Conservation (phyloP, 2,113 vertebrate genomes). For the Ploceus nigricollis region DNA sequence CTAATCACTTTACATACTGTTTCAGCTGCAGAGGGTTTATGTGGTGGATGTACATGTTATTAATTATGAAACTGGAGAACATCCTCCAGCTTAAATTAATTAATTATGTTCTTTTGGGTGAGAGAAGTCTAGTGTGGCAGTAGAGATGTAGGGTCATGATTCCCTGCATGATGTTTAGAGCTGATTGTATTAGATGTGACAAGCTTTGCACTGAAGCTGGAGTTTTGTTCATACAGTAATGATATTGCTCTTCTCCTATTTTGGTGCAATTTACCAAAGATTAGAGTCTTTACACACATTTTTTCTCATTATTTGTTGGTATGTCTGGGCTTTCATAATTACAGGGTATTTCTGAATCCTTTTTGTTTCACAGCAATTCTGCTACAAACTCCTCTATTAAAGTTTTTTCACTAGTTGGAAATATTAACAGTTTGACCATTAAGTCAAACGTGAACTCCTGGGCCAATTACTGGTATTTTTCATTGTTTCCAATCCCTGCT, state of each 20-base stretch:
- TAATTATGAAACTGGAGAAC: conserved; percentile 64
- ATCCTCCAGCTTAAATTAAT: conserved; percentile 58
- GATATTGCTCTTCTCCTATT: background rate
- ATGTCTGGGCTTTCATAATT: background rate
- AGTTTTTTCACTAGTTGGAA: background rate
- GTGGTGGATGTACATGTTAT: conserved; percentile 10
- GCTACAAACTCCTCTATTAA: background rate
- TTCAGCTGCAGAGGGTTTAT: background rate
- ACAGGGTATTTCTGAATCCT: background rate
- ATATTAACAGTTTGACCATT: background rate
- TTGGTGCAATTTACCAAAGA: conserved; percentile 2
- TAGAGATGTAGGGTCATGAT: conserved; percentile 50
- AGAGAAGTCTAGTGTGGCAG: conserved; percentile 30
- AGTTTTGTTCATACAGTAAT: background rate
- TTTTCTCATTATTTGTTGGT: background rate
- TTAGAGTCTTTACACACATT: background rate
- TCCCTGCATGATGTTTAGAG: conserved; percentile 28
- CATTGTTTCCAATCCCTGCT: background rate
- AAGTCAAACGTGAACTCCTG: background rate
- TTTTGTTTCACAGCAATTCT: background rate
- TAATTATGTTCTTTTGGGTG: conserved; percentile 52
- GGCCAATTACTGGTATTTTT: background rate
- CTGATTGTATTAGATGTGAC: conserved; percentile 55
- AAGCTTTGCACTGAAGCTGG: conserved; percentile 31
- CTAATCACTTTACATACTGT: conserved; percentile 23